Evolutionary conservation across 2,888 invertebrate species (phyloP), one percentile per base, ranked within the genome.

Genomic region (Ectropis crepuscularia): DNA sequence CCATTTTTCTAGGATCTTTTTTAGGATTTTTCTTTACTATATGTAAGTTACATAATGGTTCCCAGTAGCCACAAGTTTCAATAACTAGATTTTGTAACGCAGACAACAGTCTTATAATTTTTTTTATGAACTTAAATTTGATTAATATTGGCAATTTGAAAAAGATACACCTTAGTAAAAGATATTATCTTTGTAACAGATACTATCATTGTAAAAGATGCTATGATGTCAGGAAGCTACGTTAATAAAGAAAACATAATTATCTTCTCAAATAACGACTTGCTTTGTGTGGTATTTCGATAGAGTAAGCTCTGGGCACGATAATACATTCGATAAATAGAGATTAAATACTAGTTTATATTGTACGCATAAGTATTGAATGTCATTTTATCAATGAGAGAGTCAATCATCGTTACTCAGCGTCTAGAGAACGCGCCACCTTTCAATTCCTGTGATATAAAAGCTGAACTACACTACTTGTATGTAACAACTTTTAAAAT

Each of bases 401-500:
- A 87, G 75, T 82, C 82, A 80, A 83, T 88, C 85, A 82, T 85
- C 85, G 86, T 88, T 87, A 89, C 81, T 88, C 88, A 87, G 82
- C 84, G 77, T 77, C 76, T 78, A 28, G 16, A 28, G 16, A 28
- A 28, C 16, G 16, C 16, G 16, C 16, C 16, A 28, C 16, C 16
- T 4, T 4, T 28, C 16, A 28, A 28, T 4, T 28, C 16, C 16
- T 28, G 16, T 28, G 16, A 28, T 28, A 2, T 28, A 28, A 28
- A 28, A 28, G 16, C 16, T 28, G 16, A 28, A 28, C 16, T 28
- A 28, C 16, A 28, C 16, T 28, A 4, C 16, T 28, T 28, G 16
- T 28, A 2, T 28, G 16, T 1, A 28, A 28, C 16, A 28, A 28
- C 16, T 28, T 28, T 28, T 4, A 28, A 28, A 28, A 28, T 28